Percentiles rank a stretch among this genome's conserved stretches.
phyloP scores from a whole-genome alignment of 2,888 invertebrate genomes.

The Stratiomys singularior region DNA sequence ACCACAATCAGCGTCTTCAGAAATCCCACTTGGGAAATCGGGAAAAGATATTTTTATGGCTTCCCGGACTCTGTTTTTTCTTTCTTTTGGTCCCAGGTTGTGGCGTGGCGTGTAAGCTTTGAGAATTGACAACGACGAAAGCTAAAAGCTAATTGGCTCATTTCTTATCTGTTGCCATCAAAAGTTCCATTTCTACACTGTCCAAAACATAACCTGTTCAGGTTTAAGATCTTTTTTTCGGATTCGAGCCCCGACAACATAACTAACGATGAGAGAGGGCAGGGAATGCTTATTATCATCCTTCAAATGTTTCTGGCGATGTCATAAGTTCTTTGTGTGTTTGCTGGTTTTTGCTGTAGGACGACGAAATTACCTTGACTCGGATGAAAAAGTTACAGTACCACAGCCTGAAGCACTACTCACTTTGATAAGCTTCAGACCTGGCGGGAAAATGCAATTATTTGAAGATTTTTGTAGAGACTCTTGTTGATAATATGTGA shows the following conservation, averaged over 20 bases:
- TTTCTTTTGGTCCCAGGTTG: not conserved
- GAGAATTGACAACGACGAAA: not conserved
- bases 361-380: slow-evolving; percentile 3
- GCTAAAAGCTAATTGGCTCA: slow-evolving; percentile 35
- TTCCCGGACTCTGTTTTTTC: not conserved
- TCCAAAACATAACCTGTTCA: slow-evolving; percentile 18
- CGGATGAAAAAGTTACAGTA: not conserved
- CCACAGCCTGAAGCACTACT: not conserved
- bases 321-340: slow-evolving; percentile 1
- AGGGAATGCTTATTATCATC: not conserved
- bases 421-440: too few species aligned
- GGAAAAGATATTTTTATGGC: slow-evolving; percentile 7
- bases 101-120: not conserved
- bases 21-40: too few species aligned
- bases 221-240: not conserved
- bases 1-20: not conserved
- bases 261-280: not conserved
- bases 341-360: not conserved
- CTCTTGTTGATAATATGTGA: too few species aligned
- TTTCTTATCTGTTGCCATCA: slow-evolving; percentile 37
- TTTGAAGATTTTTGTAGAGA: too few species aligned
- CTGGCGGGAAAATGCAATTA: not conserved
- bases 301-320: not conserved
- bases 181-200: slow-evolving; percentile 22
- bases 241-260: not conserved